Percentiles rank a stretch among this genome's conserved stretches.
phyloP scores from a whole-genome alignment of 2,113 vertebrate genomes.

The Nasalis larvatus region DNA sequence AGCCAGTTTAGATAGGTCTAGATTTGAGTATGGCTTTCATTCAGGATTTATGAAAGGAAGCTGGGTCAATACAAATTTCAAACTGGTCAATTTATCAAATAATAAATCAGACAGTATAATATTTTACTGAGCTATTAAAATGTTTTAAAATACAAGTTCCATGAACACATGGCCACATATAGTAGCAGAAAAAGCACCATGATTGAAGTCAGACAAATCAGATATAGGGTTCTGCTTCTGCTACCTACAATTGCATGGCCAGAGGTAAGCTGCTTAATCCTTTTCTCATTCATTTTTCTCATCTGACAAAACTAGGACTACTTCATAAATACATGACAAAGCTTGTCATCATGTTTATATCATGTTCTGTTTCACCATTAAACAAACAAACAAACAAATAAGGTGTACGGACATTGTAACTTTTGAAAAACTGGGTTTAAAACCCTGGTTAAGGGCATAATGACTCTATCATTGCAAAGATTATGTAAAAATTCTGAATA shows the following conservation, averaged over 20 bases:
- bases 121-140: neutral
- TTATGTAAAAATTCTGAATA: neutral
- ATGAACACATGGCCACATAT: neutral
- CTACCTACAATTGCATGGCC: neutral
- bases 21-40: neutral
- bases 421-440: neutral
- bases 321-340: neutral
- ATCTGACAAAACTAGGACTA: neutral
- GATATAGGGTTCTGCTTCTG: neutral
- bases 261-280: neutral
- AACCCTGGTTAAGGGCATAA: neutral
- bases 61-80: neutral
- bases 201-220: neutral
- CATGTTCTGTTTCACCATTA: neutral
- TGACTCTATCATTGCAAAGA: neutral
- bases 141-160: neutral
- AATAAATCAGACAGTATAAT: neutral
- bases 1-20: neutral
- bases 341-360: neutral
- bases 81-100: neutral
- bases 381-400: neutral
- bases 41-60: conserved; percentile 14
- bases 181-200: neutral
- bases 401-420: neutral
- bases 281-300: neutral